Evolutionary conservation across 64 coral and sea anemone genomes (phyloP).

Genomic region (Dendronephthya gigantea): DNA sequence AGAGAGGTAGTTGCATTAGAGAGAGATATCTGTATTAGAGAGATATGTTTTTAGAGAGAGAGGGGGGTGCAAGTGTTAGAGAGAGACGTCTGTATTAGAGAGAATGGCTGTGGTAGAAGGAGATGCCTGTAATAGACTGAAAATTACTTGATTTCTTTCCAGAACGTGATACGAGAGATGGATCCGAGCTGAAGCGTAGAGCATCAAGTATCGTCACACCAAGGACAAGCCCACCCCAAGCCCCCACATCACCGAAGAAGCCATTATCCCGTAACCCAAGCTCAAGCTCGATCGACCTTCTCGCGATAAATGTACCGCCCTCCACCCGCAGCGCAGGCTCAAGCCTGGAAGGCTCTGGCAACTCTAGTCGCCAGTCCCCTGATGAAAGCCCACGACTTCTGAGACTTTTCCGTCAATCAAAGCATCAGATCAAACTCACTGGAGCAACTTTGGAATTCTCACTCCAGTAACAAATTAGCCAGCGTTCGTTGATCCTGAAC

Average conservation of each 20-base stretch:
- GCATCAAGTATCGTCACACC: not conserved
- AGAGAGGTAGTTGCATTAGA: too few relatives aligned
- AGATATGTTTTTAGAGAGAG: too few relatives aligned
- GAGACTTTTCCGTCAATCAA: conserved; percentile 2
- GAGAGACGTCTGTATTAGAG: too few relatives aligned
- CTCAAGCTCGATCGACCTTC: not conserved
- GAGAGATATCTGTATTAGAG: too few relatives aligned
- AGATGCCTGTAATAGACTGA: too few relatives aligned
- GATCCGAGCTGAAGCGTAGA: not conserved
- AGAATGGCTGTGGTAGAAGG: too few relatives aligned
- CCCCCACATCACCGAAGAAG: not conserved
- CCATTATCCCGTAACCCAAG: not conserved
- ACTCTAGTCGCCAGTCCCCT: not conserved
- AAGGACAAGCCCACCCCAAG: not conserved
- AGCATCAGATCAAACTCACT: conserved; percentile 5
- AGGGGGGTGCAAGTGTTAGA: too few relatives aligned
- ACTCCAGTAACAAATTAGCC: not conserved
- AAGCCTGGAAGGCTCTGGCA: not conserved
- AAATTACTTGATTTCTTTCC: too few relatives aligned
- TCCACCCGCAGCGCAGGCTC: not conserved
- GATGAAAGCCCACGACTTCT: not conserved
- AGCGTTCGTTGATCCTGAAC: not conserved
- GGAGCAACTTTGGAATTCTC: conserved; percentile 3
- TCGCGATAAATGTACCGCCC: not conserved
- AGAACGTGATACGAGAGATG: too few relatives aligned